phyloP scores from a whole-genome alignment of 2,888 invertebrate species.

The Rhabditoides inermis region DNA sequence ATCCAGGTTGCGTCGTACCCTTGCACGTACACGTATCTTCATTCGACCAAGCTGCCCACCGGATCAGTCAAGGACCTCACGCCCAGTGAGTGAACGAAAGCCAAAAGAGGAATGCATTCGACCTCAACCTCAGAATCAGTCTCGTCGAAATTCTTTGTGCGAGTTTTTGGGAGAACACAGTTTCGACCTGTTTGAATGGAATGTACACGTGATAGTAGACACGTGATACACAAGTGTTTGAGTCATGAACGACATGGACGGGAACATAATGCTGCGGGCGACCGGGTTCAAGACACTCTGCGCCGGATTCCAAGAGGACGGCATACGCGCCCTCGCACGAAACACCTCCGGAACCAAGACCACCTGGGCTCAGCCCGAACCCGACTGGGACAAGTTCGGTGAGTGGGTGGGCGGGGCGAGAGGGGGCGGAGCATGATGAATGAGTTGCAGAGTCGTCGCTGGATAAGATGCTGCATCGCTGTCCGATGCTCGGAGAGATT shows the following conservation, averaged over 20 bases:
- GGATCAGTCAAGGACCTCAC: conserved; percentile 60
- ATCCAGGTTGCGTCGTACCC: too few species aligned
- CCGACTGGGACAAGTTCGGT: conserved; percentile 91
- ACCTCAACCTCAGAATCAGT: too few species aligned
- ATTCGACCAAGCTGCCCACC: conserved; percentile 37
- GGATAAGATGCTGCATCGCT: conserved; percentile 73
- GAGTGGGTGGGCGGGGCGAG: too few species aligned
- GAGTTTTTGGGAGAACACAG: too few species aligned
- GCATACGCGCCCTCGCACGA: conserved; percentile 19
- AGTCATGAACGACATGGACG: conserved; percentile 78
- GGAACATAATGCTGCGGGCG: conserved; percentile 72
- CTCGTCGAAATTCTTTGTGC: too few species aligned
- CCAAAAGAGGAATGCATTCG: too few species aligned
- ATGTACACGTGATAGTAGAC: too few species aligned
- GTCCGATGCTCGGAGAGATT: conserved; percentile 71
- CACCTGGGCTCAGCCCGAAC: conserved; percentile 48
- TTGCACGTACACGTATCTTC: conserved; percentile 45
- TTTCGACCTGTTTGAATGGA: too few species aligned
- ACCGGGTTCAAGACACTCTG: conserved; percentile 39
- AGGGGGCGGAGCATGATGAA: too few species aligned
- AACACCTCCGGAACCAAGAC: conserved; percentile 18
- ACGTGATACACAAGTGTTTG: conserved; percentile 4
- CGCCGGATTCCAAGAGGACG: conserved; percentile 41
- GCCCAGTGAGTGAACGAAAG: conserved; percentile 68
- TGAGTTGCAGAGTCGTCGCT: conserved; percentile 66